phyloP scores from a whole-genome alignment of 2,113 vertebrate genomes.

The Crotalus tigris region DNA sequence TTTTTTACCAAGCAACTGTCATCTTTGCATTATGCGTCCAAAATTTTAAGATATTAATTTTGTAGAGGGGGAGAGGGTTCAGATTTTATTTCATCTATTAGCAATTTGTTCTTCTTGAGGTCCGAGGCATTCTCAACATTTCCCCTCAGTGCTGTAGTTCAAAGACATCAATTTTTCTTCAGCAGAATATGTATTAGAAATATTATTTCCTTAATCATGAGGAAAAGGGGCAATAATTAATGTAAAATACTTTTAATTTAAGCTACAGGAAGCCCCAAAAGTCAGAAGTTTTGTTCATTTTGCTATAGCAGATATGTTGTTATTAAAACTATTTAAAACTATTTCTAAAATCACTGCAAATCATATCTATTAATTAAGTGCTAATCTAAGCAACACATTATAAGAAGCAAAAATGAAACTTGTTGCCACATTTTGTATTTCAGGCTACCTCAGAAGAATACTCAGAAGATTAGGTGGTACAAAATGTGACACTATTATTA shows the following conservation, averaged over 20 bases:
- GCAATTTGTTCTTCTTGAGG: not conserved
- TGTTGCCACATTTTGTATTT: not conserved
- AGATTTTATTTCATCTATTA: not conserved
- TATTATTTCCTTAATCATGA: not conserved
- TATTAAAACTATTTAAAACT: not conserved
- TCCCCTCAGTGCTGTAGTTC: not conserved
- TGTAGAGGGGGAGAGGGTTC: not conserved
- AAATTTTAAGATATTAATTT: not conserved
- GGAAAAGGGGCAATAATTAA: not conserved
- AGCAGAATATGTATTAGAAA: not conserved
- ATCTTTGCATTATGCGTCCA: not conserved
- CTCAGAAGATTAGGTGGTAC: not conserved
- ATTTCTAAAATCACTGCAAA: not conserved
- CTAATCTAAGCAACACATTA: not conserved
- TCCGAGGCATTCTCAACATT: not conserved
- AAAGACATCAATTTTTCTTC: not conserved
- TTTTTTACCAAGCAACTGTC: not conserved
- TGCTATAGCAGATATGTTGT: not conserved
- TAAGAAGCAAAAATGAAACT: not conserved
- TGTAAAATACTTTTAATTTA: not conserved
- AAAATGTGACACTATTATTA: not conserved
- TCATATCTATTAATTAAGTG: not conserved
- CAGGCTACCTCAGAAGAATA: not conserved
- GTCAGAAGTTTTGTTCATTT: not conserved
- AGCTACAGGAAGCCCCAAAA: not conserved